Conservation (phyloP, 2,113 vertebrate genomes). For the Leptodactylus fuscus region DNA sequence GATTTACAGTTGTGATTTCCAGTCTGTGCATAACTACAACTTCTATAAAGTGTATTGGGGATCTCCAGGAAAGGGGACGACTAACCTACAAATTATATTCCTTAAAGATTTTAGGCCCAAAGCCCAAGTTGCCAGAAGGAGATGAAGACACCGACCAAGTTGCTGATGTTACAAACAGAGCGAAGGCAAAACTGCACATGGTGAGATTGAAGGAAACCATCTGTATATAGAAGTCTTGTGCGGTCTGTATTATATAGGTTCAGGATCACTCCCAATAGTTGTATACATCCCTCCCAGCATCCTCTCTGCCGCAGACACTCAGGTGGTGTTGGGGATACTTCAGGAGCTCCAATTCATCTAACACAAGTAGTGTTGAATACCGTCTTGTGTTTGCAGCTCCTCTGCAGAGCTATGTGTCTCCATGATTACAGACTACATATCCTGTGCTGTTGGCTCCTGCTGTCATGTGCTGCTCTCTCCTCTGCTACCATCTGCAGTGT, state of each 20-base stretch:
- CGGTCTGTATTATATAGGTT: background rate
- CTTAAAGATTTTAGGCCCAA: conserved; percentile 84
- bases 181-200: conserved; percentile 88
- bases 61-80: too few species aligned
- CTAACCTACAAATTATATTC: background rate
- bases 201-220: conserved; percentile 65
- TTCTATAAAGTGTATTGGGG: too few species aligned
- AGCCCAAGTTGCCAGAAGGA: conserved; percentile 75
- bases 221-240: background rate
- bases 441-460: too few species aligned
- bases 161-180: conserved; percentile 86
- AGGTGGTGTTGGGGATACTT: too few species aligned
- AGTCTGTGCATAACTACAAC: too few species aligned
- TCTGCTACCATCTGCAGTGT: background rate
- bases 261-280: background rate
- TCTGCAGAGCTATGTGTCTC: background rate
- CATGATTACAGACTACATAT: background rate
- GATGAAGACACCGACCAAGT: conserved; percentile 74
- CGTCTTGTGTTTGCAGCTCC: background rate
- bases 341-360: too few species aligned
- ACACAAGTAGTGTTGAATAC: too few species aligned
- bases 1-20: too few species aligned
- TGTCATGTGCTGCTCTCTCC: background rate
- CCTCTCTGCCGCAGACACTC: background rate
- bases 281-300: too few species aligned